Evolutionary conservation across 1,140 invertebrate species (phyloP), one percentile per base, ranked within the genome.

Genomic region (Araneus ventricosus): DNA sequence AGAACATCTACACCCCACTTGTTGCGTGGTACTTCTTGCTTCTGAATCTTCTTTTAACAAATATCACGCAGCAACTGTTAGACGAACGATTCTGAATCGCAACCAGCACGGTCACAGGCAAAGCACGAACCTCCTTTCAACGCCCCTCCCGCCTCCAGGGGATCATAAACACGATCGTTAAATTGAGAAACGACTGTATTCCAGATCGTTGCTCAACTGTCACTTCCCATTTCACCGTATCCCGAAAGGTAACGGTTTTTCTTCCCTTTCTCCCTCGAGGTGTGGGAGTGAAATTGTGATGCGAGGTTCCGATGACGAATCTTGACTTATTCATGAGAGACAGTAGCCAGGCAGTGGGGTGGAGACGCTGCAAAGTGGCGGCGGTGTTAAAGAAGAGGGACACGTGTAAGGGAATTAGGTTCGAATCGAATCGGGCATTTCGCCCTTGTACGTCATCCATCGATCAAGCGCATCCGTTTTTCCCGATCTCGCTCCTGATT

Each of bases 321-420:
- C 37, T 39, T 91, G 89, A 91, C 89, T 91, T 84, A 84, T 91
- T 91, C 89, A 91, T 91, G 89, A 91, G 63, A 59, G 27, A 45
- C 24, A 27, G 27, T 20, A 30, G 30, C n/a, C 22, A 22, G 34
- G 45, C 10, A 1, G 22, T 5, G 30, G 85, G 85, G 10, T 45
- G n/a, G n/a, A n/a, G n/a, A n/a, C n/a, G 45, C 27, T 86, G 27
- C 34, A 37, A 75, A 22, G 67, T 4, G 67, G 34, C 5, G 67
- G 67, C 14, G 67, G n/a, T 8, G 45, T 3, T 27, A 88, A 41
- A 41, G 22, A 41, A 63, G 10, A 39, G 30, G 14, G 59, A 88
- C 88, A 90, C 70, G 70, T 80, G 88, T 90, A 30, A 70, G 52
- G 63, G 63, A 45, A 90, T 80, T 79, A 70, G 70, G 41, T 90